Percentiles rank a stretch among this genome's conserved stretches.
phyloP scores from a whole-genome alignment of 2,113 vertebrate genomes.

The Centropristis striata region DNA sequence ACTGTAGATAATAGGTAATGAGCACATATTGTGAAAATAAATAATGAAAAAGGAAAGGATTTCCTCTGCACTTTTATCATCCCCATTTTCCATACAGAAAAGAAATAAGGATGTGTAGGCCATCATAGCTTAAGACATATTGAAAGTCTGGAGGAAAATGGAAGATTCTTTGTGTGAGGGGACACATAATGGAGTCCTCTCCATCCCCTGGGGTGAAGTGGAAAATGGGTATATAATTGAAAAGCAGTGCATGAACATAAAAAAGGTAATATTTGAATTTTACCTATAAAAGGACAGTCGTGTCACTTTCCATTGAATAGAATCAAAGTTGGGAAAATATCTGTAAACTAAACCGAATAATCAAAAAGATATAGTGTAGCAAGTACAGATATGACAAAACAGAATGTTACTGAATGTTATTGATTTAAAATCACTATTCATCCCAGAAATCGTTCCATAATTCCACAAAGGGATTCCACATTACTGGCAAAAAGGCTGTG shows the following conservation, averaged over 20 bases:
- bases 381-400: neutral
- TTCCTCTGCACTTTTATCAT: slow-evolving; percentile 80
- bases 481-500: no score
- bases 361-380: neutral
- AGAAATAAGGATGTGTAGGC: slow-evolving; percentile 72
- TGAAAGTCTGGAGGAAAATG: slow-evolving; percentile 73
- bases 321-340: slow-evolving; percentile 3
- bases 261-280: slow-evolving; percentile 26
- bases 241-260: slow-evolving; percentile 52
- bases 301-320: slow-evolving; percentile 10
- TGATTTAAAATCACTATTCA: neutral
- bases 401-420: neutral
- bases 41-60: slow-evolving; percentile 76
- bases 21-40: slow-evolving; percentile 80
- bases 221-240: slow-evolving; percentile 66
- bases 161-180: slow-evolving; percentile 66
- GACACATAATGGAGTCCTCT: slow-evolving; percentile 67
- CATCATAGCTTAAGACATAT: slow-evolving; percentile 68
- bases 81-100: slow-evolving; percentile 68
- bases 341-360: slow-evolving; percentile 10
- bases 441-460: no score
- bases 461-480: no score
- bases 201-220: slow-evolving; percentile 55
- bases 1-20: slow-evolving; percentile 82
- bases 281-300: slow-evolving; percentile 27